Base-by-base conservation (phyloP, 2,113 vertebrate genomes). In the Mesoclemmys tuberculata region DNA sequence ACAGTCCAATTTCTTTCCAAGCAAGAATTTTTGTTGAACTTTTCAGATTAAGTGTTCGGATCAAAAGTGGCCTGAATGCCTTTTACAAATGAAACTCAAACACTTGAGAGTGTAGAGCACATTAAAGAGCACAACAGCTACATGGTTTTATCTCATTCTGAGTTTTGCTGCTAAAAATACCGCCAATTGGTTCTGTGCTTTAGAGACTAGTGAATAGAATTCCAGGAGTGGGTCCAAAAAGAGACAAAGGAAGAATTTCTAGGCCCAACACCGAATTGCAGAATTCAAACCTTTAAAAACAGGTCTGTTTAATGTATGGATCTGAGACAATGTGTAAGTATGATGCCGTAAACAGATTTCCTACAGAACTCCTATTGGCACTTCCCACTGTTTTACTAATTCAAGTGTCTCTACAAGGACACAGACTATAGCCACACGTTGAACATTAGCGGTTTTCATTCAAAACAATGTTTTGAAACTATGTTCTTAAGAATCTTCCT, bases 11-110 rank as follows among this genome's bases (percentile, higher is more conserved):
- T 88, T 90, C 38, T 78, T 92, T 27, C 1, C 2, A 85, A 82
- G 74, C 11, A 85, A 85, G 21, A 48, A 31, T 41, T 56, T 94
- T 54, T 29, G 85, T 81, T 87, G 95, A 19, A 9, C 78, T 96
- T 64, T 49, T 56, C 92, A 91, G 46, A 8, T 48, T 26, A 80
- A 8, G 1, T 0, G 0, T 75, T 86, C 38, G n/a, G 48, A 82
- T 96, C 35, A 55, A 38, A 0, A 24, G 88, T 81, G 64, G 87
- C 83, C 58, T 81, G 80, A 54, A 4, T 22, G 2, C 85, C 79
- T 71, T 5, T 24, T 58, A 38, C 48, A 90, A 61, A 81, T 13
- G 82, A 38, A 88, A 46, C 13, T 18, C 9, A 6, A 91, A 77
- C 86, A 31, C 68, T 80, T 0, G 29, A n/a, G 27, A 71, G 78